phyloP scores from a whole-genome alignment of 1,140 invertebrate species.

The Heliconius hermathena region DNA sequence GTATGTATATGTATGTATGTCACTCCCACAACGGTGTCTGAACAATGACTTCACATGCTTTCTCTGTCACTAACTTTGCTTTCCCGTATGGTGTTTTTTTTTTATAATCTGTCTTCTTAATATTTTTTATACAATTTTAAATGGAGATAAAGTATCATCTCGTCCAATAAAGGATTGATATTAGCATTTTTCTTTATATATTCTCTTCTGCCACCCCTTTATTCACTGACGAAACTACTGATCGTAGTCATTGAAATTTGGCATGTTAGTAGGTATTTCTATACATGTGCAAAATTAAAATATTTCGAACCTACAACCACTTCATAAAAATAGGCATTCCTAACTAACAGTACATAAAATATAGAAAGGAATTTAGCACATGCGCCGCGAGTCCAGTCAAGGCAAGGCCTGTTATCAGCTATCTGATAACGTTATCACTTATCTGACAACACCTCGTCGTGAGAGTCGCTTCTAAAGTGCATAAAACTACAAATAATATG shows the following conservation, averaged over 20 bases:
- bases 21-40: background rate
- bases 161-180: too few relatives aligned
- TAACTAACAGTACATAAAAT: background rate
- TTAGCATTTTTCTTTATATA: too few relatives aligned
- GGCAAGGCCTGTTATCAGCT: background rate
- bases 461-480: background rate
- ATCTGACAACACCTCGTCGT: background rate
- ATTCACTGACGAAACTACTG: too few relatives aligned
- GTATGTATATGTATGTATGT: conserved; percentile 10
- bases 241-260: too few relatives aligned
- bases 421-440: conserved; percentile 6
- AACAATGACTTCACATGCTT: conserved; percentile 8
- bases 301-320: too few relatives aligned
- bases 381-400: background rate
- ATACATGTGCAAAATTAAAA: too few relatives aligned
- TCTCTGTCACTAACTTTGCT: conserved; percentile 3
- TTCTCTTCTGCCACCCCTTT: too few relatives aligned
- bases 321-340: too few relatives aligned
- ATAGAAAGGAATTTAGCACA: background rate
- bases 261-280: too few relatives aligned
- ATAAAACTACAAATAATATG: background rate
- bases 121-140: background rate
- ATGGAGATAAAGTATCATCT: too few relatives aligned
- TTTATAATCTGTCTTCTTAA: background rate
- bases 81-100: background rate